These are phyloP conservation scores for Nomia melanderi DNA, from an alignment of 1,140 invertebrate species.

Conservation along the genomic window DNA sequence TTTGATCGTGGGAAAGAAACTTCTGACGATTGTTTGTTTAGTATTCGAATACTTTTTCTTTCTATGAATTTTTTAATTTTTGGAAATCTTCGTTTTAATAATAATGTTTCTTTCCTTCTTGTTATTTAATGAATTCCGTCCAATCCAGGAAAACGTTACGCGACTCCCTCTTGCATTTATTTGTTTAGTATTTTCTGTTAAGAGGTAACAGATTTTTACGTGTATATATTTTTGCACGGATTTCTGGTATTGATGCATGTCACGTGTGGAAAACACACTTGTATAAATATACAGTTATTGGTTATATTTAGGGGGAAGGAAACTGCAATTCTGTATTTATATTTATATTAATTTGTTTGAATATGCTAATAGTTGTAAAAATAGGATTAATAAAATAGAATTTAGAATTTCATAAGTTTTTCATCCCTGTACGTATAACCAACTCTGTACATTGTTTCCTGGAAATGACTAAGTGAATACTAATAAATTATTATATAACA, in stretches of 20 bases:
- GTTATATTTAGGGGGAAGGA: not conserved
- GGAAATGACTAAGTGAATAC: not conserved
- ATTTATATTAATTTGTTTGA: not conserved
- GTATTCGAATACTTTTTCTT: not conserved
- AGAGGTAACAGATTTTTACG: not conserved
- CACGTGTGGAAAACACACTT: not conserved
- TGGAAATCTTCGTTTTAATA: not conserved
- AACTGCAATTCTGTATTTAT: not conserved
- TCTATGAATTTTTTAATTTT: not conserved
- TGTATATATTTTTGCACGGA: slow-evolving; percentile 9
- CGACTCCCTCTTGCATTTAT: not conserved
- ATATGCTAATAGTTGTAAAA: no score
- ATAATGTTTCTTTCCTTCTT: not conserved
- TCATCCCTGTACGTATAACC: not conserved
- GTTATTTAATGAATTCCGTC: not conserved
- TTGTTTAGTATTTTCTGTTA: not conserved
- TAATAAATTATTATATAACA: slow-evolving; percentile 10
- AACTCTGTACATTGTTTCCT: not conserved
- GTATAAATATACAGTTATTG: not conserved
- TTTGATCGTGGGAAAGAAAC: slow-evolving; percentile 3
- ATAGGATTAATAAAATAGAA: no score
- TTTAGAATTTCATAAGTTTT: not conserved
- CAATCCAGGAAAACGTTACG: not conserved
- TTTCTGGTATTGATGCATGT: slow-evolving; percentile 15
- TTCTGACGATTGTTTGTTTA: not conserved